Evolutionary conservation across 2,888 invertebrate genomes (phyloP).

Genomic region (Oxycera nigricornis): DNA sequence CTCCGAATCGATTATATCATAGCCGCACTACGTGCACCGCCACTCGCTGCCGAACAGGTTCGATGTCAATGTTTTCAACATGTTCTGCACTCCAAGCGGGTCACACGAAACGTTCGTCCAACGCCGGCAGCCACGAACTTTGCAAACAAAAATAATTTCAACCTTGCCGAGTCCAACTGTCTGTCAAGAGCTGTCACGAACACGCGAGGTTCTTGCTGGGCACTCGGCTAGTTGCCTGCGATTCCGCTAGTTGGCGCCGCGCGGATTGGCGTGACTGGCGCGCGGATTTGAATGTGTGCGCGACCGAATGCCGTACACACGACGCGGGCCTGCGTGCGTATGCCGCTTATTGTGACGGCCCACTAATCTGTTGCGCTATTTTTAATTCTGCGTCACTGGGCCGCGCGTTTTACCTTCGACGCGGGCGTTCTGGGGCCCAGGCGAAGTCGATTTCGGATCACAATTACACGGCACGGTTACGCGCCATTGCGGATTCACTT

Average conservation of each 20-base stretch:
- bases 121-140: conserved; percentile 4
- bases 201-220: background rate
- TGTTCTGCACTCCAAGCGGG: background rate
- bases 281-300: background rate
- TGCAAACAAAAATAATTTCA: conserved; percentile 26
- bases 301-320: background rate
- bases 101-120: background rate
- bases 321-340: background rate
- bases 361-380: conserved; percentile 42
- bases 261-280: background rate
- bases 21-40: background rate
- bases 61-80: background rate
- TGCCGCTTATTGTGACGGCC: background rate
- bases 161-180: conserved; percentile 12
- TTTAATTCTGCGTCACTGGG: conserved; percentile 46
- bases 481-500: background rate
- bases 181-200: conserved; percentile 24
- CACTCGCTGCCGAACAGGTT: background rate
- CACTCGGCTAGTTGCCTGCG: background rate
- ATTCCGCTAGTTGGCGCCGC: background rate
- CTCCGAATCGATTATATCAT: conserved; percentile 30
- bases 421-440: background rate
- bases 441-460: background rate
- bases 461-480: background rate
- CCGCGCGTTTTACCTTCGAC: conserved; percentile 7